Base-by-base conservation (phyloP, 2,113 vertebrate species). In the Nerophis lumbriciformis region DNA sequence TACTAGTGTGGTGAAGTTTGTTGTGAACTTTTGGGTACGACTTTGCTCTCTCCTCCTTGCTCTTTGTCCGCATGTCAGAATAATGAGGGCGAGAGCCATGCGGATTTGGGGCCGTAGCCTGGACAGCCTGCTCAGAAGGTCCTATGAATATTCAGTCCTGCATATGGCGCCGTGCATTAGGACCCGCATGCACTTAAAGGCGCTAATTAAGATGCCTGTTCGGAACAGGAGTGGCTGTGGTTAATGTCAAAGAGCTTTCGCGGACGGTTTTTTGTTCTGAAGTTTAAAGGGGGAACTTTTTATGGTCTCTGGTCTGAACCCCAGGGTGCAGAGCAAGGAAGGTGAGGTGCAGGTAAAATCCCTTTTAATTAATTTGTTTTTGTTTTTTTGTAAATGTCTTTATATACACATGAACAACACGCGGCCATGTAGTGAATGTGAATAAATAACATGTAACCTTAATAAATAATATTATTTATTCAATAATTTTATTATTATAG, bases 71-170 rank as follows among this genome's bases (percentile, higher is more conserved):
- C 73, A 2, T 49, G 63, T 88, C 85, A 81, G 82, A 81, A 85
- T 88, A 87, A 88, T 87, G 83, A 87, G 85, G 83, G 62, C 71
- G 57, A 56, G 54, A 75, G 72, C 79, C 77, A 66, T 9, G 47
- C 65, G 48, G 64, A 59, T 21, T 67, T 76, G 37, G 63, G 73
- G 70, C 73, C 63, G 3, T 55, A 66, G 75, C 50, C 7, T 72
- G 71, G 77, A 81, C 73, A 72, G 61, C 72, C 61, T 38, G 68
- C 80, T 65, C 60, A 8, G 70, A 28, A 28, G 28, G 6, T 60
- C 42, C 70, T 35, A 88, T 88, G 87, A 85, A 88, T 88, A 88
- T 88, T 88, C 79, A 87, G 62, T 11, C 71, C 73, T 16, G 68
- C 87, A 88, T 85, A 88, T 87, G 86, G 86, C 44, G 42, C 39